Base-by-base conservation (phyloP, 2,797 vertebrate genomes). In the Poeciliopsis presidionis region DNA sequence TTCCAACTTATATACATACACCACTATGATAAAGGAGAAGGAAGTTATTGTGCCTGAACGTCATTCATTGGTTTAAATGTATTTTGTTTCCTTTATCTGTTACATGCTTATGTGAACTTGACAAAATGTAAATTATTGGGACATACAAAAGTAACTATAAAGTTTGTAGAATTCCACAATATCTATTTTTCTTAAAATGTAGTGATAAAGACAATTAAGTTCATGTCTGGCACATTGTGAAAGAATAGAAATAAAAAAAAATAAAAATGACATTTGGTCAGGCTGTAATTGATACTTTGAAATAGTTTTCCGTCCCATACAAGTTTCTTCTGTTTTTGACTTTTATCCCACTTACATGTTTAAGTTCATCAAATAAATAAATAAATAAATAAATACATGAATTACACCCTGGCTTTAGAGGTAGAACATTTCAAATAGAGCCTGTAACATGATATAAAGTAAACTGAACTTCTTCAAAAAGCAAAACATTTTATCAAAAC, bases 101-200 rank as follows among this genome's bases (percentile, higher is more conserved):
- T 51, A 18, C 7, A 55, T 12, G 43, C 18, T 46, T 43, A 47
- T 45, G 18, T 80, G 16, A 49, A 49, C 16, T 43, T 4, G 20
- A 57, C 6, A 46, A 61, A 71, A 76, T 57, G 59, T 53, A 36
- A 55, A 61, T 43, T 4, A 1, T 36, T 57, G 57, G 51, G 69
- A 47, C 30, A 77, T 45, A 5, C 49, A 77, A 55, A n/a, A 57
- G 49, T 51, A 7, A 51, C 20, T 51, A 22, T 22, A 57, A 71
- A 18, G 46, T 43, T 59, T 83, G 65, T 33, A 74, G 6, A 36
- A 11, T 59, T 74, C 61, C 76, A 76, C 2, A 49, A 67, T 28
- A 11, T 14, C 22, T 41, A 12, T 59, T 81, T 89, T 89, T 76
- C 53, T 25, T 59, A 28, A 55, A 39, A 41, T 53, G 12, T 49